Conservation (phyloP, 2,113 vertebrate genomes). For the Syrrhaptes paradoxus region DNA sequence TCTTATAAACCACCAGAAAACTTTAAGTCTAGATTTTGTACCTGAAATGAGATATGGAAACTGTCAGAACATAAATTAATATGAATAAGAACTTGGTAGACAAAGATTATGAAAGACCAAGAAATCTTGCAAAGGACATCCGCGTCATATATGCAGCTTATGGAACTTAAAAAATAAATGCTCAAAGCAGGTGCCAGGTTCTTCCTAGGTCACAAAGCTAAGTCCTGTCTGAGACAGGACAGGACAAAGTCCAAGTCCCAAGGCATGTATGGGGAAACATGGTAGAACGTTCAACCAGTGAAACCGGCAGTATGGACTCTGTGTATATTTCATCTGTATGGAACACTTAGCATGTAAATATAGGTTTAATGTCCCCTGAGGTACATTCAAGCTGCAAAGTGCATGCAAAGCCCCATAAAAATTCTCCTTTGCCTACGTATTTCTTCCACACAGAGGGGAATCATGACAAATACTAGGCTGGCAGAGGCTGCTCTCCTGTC, state of each 20-base stretch:
- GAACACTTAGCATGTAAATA: neutral
- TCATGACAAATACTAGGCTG: neutral
- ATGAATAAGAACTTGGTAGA: neutral
- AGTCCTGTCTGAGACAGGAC: neutral
- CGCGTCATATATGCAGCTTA: neutral
- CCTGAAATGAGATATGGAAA: neutral
- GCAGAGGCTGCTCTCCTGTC: neutral
- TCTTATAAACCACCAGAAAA: neutral
- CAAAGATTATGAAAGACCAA: neutral
- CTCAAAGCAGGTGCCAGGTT: neutral
- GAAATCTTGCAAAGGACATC: neutral
- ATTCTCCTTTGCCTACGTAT: neutral
- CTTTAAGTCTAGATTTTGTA: neutral
- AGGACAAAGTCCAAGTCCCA: neutral
- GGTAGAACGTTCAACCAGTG: neutral
- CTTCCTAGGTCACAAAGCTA: neutral
- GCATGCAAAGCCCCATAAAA: neutral
- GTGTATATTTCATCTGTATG: neutral
- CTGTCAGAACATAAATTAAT: neutral
- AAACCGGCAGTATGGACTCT: neutral
- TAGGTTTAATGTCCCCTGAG: neutral
- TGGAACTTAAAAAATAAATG: neutral
- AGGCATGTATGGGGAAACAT: neutral
- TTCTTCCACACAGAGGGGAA: neutral
- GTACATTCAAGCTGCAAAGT: neutral